Conservation (phyloP, 2,113 vertebrate species). For the Tragelaphus buxtoni region DNA sequence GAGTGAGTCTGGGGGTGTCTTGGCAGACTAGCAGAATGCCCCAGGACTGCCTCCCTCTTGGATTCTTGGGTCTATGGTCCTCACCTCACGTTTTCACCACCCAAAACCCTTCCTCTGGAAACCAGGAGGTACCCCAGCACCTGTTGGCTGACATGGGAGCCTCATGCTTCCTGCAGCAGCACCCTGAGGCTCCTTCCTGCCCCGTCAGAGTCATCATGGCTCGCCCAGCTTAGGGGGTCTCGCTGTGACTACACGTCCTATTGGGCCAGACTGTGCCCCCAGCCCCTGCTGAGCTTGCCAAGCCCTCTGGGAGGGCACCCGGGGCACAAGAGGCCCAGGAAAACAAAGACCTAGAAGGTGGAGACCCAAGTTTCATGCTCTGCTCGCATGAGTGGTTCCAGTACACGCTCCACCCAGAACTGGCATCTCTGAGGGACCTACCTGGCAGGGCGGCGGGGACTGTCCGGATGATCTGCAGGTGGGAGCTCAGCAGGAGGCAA, state of each 20-base stretch:
- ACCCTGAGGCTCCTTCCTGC: not conserved
- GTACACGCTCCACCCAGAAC: fast-evolving
- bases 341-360: not conserved
- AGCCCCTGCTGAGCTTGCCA: not conserved
- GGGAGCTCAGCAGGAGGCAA: conserved; percentile 79
- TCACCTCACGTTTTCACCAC: not conserved
- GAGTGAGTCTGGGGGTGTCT: not conserved
- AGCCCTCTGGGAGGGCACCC: not conserved
- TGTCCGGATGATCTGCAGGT: conserved; percentile 69
- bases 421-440: not conserved
- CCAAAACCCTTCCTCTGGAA: not conserved
- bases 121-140: not conserved
- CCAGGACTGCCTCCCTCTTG: not conserved
- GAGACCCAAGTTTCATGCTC: not conserved
- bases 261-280: not conserved
- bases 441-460: conserved; percentile 57
- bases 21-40: not conserved
- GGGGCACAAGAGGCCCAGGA: not conserved
- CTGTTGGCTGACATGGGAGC: not conserved
- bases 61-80: not conserved
- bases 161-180: not conserved
- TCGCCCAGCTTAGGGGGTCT: not conserved
- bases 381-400: too few relatives aligned
- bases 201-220: not conserved
- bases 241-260: not conserved